These are phyloP conservation scores for Actinemys pallida DNA, from an alignment of 2,113 vertebrate genomes.

Conservation along the genomic window DNA sequence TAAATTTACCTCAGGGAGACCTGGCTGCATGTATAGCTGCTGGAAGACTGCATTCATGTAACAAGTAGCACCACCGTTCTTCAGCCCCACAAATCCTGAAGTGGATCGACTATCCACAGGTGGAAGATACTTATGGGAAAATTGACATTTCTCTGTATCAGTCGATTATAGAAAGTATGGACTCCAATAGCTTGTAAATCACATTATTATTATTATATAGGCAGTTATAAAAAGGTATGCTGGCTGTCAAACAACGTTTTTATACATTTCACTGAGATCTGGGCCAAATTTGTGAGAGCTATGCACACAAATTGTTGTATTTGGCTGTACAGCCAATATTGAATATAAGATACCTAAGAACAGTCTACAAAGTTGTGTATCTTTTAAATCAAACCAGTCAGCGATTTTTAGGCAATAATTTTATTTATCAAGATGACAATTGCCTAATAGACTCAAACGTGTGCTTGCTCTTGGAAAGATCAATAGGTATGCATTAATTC, in stretches of 20 bases:
- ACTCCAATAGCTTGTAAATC: not conserved
- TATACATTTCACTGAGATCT: not conserved
- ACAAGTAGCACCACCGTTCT: constrained; percentile 97
- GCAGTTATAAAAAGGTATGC: not conserved
- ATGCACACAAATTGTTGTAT: fast-evolving
- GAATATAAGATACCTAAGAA: not conserved
- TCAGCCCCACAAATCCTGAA: constrained; percentile 96
- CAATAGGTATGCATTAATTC: not conserved
- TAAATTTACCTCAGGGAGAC: constrained; percentile 91
- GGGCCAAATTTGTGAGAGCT: not conserved
- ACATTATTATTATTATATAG: not conserved
- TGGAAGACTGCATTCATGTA: constrained; percentile 99
- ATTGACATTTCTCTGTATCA: not conserved
- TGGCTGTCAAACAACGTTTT: not conserved
- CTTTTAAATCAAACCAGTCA: not conserved
- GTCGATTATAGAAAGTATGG: not conserved
- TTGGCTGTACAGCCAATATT: not conserved
- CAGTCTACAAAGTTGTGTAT: not conserved
- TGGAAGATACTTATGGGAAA: constrained; percentile 88
- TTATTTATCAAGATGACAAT: not conserved
- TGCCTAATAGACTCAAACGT: not conserved
- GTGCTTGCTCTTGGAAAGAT: not conserved
- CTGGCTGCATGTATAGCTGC: constrained; percentile 99
- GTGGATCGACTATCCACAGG: constrained; percentile 95
- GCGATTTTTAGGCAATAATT: not conserved